Evolutionary conservation across 2,888 invertebrate species (phyloP), one percentile per base, ranked within the genome.

Genomic region (Chironomus riparius): DNA sequence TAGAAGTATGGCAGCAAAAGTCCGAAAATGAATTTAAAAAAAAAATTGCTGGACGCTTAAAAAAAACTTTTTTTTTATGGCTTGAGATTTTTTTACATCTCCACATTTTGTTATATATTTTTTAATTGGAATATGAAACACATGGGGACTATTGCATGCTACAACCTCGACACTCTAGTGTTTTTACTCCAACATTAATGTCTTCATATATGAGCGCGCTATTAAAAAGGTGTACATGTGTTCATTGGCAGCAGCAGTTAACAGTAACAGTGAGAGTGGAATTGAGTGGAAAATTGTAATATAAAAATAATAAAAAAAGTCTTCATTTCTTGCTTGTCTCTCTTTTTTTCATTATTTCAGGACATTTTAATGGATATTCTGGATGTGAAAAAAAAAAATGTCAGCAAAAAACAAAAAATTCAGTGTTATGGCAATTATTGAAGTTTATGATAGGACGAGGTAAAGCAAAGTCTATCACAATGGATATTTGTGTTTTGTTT

Each of bases 61-160:
- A 65, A 65, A 70, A 70, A 28, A 24, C 2, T n/a, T n/a, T 3
- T 2, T 69, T 69, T 38, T 69, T 69, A 48, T 62, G 47, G 28
- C 50, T 47, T 5, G 38, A 72, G 28, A 24, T 22, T 28, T 38
- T 68, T 74, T 74, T 68, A 74, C 74, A 74, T 74, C 12, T 38
- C 65, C 13, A 18, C 18, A 13, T 38, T 68, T 38, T 38, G 15
- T 38, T 62, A 38, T 38, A 38, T 38, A 38, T 50, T 13, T 48
- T 74, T 74, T 74, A 74, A 74, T 74, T 74, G 74, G 47, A 74
- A 74, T 22, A 48, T 47, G 68, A 68, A 56, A 38, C 68, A 68
- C 56, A 72, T 50, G 72, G 56, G 38, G 61, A 56, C 56, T 7
- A 56, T 38, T 38, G 38, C 38, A 38, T 38, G 38, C 15, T 15